These are phyloP conservation scores for Timema cristinae DNA, from an alignment of 2,888 invertebrate species.

Conservation along the genomic window DNA sequence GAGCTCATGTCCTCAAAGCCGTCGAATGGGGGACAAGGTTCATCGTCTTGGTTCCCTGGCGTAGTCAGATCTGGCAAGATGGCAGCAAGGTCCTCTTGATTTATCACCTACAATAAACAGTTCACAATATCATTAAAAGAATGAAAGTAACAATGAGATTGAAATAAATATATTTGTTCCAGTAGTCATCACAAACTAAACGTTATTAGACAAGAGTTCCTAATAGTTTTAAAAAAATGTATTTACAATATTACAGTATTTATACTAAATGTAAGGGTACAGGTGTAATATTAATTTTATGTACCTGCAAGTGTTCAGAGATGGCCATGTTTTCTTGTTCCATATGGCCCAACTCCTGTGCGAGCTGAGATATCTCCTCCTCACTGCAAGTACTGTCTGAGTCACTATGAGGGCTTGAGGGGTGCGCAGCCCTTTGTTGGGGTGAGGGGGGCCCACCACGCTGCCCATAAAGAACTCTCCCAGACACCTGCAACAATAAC, in stretches of 20 bases:
- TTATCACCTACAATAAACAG: constrained; percentile 56
- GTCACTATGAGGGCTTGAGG: constrained; percentile 22
- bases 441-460: not conserved
- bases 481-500: constrained; percentile 25
- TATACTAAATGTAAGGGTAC: too few species aligned
- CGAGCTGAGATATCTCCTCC: constrained; percentile 36
- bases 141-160: not conserved
- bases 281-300: not conserved
- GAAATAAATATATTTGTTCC: too few species aligned
- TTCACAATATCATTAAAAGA: not conserved
- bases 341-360: constrained; percentile 34
- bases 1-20: constrained; percentile 53
- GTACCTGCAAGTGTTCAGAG: constrained; percentile 37
- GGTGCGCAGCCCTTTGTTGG: constrained; percentile 19
- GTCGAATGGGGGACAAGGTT: constrained; percentile 53
- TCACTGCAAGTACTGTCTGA: constrained; percentile 21
- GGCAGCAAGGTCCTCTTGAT: constrained; percentile 74
- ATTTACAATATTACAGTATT: too few species aligned
- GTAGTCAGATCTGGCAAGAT: constrained; percentile 61
- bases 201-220: too few species aligned
- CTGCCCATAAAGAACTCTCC: not conserved
- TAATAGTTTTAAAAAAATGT: too few species aligned
- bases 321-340: constrained; percentile 34
- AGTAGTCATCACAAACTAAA: too few species aligned
- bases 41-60: constrained; percentile 49